A percentile compares a stretch with the other conserved stretches of the same genome.
Evolutionary conservation across 2,797 vertebrate species (phyloP).

Genomic region (Pristis pectinata): DNA sequence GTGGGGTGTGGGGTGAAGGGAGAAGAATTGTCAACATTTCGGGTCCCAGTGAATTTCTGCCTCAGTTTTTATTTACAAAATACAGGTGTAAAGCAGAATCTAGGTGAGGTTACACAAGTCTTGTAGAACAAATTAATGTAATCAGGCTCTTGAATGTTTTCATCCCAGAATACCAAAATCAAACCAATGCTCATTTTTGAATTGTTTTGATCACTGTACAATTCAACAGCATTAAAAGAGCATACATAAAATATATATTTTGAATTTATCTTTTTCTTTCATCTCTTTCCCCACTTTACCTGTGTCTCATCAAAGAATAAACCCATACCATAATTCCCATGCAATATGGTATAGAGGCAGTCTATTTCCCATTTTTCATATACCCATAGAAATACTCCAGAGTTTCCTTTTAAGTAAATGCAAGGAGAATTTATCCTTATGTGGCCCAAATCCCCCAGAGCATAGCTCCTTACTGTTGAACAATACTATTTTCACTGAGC

Average conservation of each 20-base stretch:
- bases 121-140: background rate
- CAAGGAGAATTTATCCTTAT: constrained; percentile 9
- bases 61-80: too few species aligned
- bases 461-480: background rate
- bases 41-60: background rate
- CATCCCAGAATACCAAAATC: background rate
- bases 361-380: background rate
- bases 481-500: background rate
- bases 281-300: background rate
- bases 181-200: background rate
- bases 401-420: background rate
- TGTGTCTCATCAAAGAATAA: background rate
- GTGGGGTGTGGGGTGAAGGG: too few species aligned
- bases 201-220: background rate
- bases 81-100: background rate
- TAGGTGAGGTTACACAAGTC: background rate
- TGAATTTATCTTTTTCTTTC: background rate
- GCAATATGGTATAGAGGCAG: background rate
- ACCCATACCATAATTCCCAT: background rate
- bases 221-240: background rate
- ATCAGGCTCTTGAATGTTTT: background rate
- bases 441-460: background rate
- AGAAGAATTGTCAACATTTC: too few species aligned
- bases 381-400: background rate
- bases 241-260: background rate